Evolutionary conservation across 2,888 invertebrate species (phyloP).

Genomic region (Ditylenchus weischeri): DNA sequence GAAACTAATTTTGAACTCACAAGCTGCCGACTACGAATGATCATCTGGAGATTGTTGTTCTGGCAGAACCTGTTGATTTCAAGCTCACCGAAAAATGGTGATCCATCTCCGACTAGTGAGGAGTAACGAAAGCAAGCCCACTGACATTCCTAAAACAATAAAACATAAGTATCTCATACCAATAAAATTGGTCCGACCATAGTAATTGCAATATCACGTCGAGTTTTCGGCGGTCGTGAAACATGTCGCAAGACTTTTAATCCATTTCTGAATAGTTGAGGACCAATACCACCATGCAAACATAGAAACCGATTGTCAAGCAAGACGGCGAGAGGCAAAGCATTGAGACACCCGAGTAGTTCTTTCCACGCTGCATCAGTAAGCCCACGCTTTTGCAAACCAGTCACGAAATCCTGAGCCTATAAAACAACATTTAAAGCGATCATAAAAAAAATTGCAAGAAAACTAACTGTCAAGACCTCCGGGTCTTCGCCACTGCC

Average conservation of each 20-base stretch:
- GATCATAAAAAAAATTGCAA: not conserved
- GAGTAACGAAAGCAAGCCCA: constrained; percentile 20
- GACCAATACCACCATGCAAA: constrained; percentile 44
- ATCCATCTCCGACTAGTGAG: constrained; percentile 23
- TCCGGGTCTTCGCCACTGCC: constrained; percentile 43
- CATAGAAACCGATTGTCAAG: constrained; percentile 35
- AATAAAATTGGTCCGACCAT: not conserved
- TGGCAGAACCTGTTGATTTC: constrained; percentile 37
- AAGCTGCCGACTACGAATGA: constrained; percentile 44
- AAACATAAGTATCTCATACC: not conserved
- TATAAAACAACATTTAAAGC: constrained; percentile 1
- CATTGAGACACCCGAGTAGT: constrained; percentile 12
- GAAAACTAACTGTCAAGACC: constrained; percentile 29
- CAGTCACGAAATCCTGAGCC: constrained; percentile 32
- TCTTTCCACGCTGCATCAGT: constrained; percentile 22
- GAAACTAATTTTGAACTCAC: constrained; percentile 12
- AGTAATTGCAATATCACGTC: constrained; percentile 23
- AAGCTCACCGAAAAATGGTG: constrained; percentile 30
- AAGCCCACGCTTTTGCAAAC: constrained; percentile 25
- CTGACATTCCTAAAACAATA: constrained; percentile 23
- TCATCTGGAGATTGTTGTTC: constrained; percentile 30
- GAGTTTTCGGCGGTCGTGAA: constrained; percentile 19
- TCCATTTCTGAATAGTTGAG: constrained; percentile 29
- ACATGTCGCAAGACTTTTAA: constrained; percentile 14
- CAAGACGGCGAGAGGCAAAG: constrained; percentile 28